Percentiles rank a stretch among this genome's conserved stretches.
Conservation (phyloP, 2,113 vertebrate species). For the Riparia riparia region DNA sequence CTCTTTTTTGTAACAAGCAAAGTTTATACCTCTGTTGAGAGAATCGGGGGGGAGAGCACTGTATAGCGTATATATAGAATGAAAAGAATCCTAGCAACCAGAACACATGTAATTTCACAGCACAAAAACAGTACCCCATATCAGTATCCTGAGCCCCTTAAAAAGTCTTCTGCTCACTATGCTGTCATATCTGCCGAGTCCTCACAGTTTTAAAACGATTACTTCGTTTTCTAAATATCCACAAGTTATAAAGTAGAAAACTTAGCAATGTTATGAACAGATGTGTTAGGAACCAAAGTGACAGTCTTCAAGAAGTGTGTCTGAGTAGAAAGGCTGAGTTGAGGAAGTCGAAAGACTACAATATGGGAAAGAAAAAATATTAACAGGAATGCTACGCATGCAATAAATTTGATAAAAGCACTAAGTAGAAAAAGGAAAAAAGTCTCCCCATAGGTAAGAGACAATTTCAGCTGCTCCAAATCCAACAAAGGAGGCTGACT, state of each 20-base stretch:
- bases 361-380: neutral
- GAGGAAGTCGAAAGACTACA: neutral
- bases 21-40: neutral
- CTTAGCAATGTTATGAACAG: neutral
- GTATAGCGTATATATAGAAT: neutral
- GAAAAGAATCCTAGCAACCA: neutral
- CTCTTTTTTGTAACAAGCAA: neutral
- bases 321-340: neutral
- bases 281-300: neutral
- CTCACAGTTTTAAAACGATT: neutral
- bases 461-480: slow-evolving; percentile 45
- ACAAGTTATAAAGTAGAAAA: neutral
- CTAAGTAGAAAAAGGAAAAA: slow-evolving; percentile 40
- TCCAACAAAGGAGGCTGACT: slow-evolving; percentile 21
- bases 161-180: neutral
- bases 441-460: neutral
- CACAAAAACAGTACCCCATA: neutral
- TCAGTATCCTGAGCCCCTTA: neutral
- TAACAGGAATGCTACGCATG: neutral
- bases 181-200: neutral
- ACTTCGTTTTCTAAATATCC: neutral
- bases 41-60: neutral
- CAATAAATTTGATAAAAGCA: slow-evolving; percentile 32
- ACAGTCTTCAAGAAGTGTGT: neutral
- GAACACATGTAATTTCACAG: neutral